Base-by-base conservation (phyloP, 2,797 vertebrate genomes). In the Rhincodon typus region DNA sequence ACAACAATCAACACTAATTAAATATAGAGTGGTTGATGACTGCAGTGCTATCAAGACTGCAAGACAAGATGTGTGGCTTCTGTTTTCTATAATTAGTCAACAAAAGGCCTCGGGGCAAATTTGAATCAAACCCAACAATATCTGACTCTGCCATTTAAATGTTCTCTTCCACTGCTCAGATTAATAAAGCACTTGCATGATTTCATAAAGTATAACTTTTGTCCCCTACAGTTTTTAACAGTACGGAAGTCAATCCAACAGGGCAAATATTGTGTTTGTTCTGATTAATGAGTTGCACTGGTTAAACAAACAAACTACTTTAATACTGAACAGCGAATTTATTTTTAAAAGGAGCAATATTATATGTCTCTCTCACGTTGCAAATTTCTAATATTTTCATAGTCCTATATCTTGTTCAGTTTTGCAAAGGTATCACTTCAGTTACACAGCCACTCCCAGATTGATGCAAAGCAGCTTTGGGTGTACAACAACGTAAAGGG, bases 1-100 rank as follows among this genome's bases (percentile, higher is more conserved):
- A 98, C 98, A 98, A 98, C 98, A 98, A 98, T 98, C 98, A 98
- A 98, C 98, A 98, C 98, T 98, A 98, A 99, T 98, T 99, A 98
- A 98, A 98, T 97, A 98, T 98, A 98, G 97, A 97, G 98, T 98
- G 98, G 98, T 98, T 97, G 98, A 98, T 98, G 97, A 97, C 98
- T 97, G 97, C 97, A 97, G 97, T 98, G 96, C 97, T 98, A 98
- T 98, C 97, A 97, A 97, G 98, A 97, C 96, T 96, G 96, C 97
- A 96, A 96, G 97, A 96, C 96, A 96, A 96, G 96, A 96, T 96
- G 96, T 67, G 86, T 96, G 96, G 97, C 97, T 97, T 97, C 97
- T 97, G 97, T 98, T 98, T 98, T 97, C 97, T 97, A 98, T 98
- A 98, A 98, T 98, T 98, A 98, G 98, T 98, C 97, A 96, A 98